Evolutionary conservation across 2,888 invertebrate genomes (phyloP), one percentile per base, ranked within the genome.

Genomic region (Drosophila incognita): DNA sequence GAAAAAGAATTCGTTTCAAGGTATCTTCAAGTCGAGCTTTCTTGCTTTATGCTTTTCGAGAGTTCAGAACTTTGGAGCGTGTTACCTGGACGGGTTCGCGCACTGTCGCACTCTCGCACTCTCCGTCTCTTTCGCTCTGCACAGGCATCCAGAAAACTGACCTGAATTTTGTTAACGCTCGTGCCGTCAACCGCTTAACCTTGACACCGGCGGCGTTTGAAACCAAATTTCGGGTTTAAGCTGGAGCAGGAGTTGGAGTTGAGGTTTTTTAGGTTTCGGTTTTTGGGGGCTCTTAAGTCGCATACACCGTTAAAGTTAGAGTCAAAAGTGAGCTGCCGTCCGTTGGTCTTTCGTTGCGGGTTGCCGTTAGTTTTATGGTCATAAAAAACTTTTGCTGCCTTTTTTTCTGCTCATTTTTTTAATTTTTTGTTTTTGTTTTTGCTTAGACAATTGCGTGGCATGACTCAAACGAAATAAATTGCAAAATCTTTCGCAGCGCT

Each of bases 381-480:
- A 79, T 88, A 88, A 82, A 86, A 76, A 76, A 67, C 59, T 73
- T 60, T 51, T 52, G 49, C 53, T 57, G 42, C 29, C 36, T 54
- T 66, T 60, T 68, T 70, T 59, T 61, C 10, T 38, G 3, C 4
- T 13, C 21, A 10, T 21, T 18, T 58, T 48, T 31, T 53, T 15
- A 24, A 35, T 56, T 21, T 21, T n/a, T n/a, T 40, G 33, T 52
- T 33, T 57, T 46, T 57, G 29, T 61, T 63, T 61, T 51, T 64
- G 60, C 68, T 64, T 69, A 80, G 72, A 85, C 79, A 79, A 87
- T 88, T 81, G 89, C 81, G 74, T 73, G 77, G 87, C 87, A 83
- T 86, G 86, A 82, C 88, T 82, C 74, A 82, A 85, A 56, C 79
- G 74, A 87, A 86, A 87, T 87, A 89, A 87, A 87, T 87, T 89